These are phyloP conservation scores for Melanotaenia boesemani DNA, from an alignment of 2,797 vertebrate species.

Conservation along the genomic window DNA sequence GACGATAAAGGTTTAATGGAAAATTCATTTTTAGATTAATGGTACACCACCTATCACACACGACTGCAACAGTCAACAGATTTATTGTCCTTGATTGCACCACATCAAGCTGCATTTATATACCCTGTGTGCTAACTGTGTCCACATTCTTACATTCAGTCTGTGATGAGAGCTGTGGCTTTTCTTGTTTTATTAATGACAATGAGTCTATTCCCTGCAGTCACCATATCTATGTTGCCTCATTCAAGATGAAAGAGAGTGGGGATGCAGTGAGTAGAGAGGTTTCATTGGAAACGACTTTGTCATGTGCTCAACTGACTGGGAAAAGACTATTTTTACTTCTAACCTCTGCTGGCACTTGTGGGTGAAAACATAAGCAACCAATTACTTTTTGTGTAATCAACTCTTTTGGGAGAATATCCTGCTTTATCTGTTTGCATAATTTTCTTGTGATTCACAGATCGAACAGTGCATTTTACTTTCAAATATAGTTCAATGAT, in stretches of 20 bases:
- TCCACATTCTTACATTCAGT: background rate
- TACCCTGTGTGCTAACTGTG: no score
- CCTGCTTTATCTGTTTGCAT: no score
- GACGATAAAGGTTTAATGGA: no score
- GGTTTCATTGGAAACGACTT: background rate
- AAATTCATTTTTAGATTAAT: background rate
- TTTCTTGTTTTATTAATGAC: conserved; percentile 24
- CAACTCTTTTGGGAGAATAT: background rate
- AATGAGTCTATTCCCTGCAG: conserved; percentile 5
- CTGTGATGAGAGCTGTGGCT: background rate
- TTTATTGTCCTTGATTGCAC: background rate
- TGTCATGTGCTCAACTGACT: background rate
- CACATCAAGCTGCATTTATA: background rate
- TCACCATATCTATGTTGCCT: conserved; percentile 7
- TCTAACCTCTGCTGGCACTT: background rate
- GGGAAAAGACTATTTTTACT: background rate
- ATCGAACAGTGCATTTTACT: no score
- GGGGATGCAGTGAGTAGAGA: background rate
- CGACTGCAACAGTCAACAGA: background rate
- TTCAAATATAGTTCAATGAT: no score
- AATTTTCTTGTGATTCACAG: no score
- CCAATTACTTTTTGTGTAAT: background rate
- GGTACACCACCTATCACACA: background rate
- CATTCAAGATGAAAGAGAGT: conserved; percentile 14
- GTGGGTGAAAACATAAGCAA: background rate